A percentile compares a stretch with the other conserved stretches of the same genome.
Evolutionary conservation across 2,113 vertebrate genomes (phyloP).

Genomic region (Ciconia boyciana): DNA sequence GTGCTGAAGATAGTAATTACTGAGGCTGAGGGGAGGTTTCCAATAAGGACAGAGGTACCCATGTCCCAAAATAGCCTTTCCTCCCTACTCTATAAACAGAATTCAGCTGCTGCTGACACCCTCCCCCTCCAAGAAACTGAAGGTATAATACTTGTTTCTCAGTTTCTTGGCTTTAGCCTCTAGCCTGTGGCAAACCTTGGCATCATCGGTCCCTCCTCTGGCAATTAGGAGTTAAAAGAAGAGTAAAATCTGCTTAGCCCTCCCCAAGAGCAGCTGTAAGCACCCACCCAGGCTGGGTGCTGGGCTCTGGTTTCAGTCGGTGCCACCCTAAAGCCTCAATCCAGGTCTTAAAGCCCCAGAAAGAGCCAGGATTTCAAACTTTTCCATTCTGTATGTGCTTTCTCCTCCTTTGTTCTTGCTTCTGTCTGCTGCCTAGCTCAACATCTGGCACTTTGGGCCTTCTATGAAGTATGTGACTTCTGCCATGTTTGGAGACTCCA

Average conservation of each 20-base stretch:
- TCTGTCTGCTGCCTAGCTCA: not conserved
- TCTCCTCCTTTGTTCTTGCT: not conserved
- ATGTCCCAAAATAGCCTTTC: not conserved
- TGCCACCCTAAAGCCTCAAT: not conserved
- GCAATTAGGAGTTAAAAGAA: not conserved
- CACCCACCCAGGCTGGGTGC: too few relatives aligned
- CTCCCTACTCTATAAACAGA: not conserved
- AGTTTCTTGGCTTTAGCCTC: not conserved
- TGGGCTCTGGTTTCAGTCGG: not conserved
- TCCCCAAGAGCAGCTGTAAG: not conserved
- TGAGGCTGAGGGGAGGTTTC: not conserved
- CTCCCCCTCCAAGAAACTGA: not conserved
- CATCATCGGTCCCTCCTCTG: not conserved
- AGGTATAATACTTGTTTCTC: not conserved
- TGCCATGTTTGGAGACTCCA: not conserved
- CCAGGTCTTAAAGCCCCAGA: not conserved
- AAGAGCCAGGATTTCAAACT: not conserved
- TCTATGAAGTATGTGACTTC: not conserved
- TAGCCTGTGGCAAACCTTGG: not conserved
- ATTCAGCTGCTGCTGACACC: not conserved
- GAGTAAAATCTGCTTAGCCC: not conserved
- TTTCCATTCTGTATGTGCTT: not conserved
- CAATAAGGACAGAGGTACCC: not conserved
- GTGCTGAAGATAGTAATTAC: not conserved
- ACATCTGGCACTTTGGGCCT: not conserved